A percentile compares a stretch with the other conserved stretches of the same genome.
Evolutionary conservation across 2,113 vertebrate species (phyloP).

Genomic region (Nansenia antarctica): DNA sequence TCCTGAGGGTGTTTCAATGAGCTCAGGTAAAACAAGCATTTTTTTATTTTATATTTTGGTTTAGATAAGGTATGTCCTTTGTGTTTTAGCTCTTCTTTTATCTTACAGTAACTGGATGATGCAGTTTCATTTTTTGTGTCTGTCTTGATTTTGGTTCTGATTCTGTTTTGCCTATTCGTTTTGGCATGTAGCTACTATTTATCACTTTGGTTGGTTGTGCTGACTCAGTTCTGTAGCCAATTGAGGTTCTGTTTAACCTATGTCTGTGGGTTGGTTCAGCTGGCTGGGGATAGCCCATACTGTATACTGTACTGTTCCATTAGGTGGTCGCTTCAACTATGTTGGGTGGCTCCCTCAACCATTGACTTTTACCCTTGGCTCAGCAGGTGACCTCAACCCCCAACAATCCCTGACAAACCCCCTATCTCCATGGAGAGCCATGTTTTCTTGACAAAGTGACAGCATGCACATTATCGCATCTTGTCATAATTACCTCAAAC

Average conservation of each 20-base stretch:
- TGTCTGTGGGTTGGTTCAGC: not conserved
- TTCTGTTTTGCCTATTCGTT: no score
- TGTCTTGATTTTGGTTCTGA: no score
- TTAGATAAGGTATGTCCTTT: not conserved
- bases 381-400: constrained; percentile 30
- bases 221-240: not conserved
- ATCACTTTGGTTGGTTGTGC: no score
- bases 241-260: no score
- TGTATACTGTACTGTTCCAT: no score
- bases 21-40: not conserved
- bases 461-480: constrained; percentile 45
- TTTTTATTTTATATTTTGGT: not conserved
- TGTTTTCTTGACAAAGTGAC: constrained; percentile 38
- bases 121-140: not conserved
- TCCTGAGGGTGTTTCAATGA: not conserved
- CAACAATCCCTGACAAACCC: not conserved
- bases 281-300: no score
- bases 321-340: not conserved
- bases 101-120: not conserved
- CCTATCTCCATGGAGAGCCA: constrained; percentile 14
- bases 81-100: not conserved
- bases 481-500: constrained; percentile 47
- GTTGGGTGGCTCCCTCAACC: not conserved
- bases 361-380: constrained; percentile 29
- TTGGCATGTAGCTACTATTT: no score